Evolutionary conservation across 2,797 vertebrate species (phyloP), one percentile per base, ranked within the genome.

Genomic region (Periophthalmus magnuspinnatus): DNA sequence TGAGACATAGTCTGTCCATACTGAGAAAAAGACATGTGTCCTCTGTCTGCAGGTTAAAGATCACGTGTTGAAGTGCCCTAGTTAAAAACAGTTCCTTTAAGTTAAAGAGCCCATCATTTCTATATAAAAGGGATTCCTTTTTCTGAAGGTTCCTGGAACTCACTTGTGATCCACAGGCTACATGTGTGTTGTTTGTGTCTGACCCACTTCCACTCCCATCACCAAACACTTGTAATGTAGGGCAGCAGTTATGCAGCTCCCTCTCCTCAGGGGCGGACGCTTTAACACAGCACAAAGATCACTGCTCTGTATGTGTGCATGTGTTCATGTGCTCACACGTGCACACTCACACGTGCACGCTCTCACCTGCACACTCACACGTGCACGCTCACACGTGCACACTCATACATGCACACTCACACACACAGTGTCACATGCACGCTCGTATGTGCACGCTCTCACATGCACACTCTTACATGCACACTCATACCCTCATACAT

Each of bases 201-300:
- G 88, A 90, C 87, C 89, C 83, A 90, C 76, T 88, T 90, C 81
- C 79, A 78, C 80, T 65, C 86, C 70, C 76, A 73, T 84, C 87
- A 86, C 84, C 76, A 86, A 88, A 83, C 85, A 82, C 71, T 84
- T 59, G 78, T 74, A 83, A 88, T 87, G 84, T 84, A 86, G 87
- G 84, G 84, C 88, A 88, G 84, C 81, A 83, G 86, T 84, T 83
- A 76, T 64, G 75, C 73, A 69, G 84, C 78, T 69, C 71, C 76
- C 71, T 80, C 76, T 69, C 75, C 76, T 79, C 78, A 75, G 65
- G 41, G 41, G 21, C 61, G 1, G 0, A 57, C 32, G 34, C 34
- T 64, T 64, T 64, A 64, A 21, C 41, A 32, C 61, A 32, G 22
- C 22, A 19, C 63, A 63, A 63, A 45, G n/a, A 14, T n/a, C 14